Evolutionary conservation across 2,888 invertebrate species (phyloP).

Genomic region (Drosophila tripunctata): DNA sequence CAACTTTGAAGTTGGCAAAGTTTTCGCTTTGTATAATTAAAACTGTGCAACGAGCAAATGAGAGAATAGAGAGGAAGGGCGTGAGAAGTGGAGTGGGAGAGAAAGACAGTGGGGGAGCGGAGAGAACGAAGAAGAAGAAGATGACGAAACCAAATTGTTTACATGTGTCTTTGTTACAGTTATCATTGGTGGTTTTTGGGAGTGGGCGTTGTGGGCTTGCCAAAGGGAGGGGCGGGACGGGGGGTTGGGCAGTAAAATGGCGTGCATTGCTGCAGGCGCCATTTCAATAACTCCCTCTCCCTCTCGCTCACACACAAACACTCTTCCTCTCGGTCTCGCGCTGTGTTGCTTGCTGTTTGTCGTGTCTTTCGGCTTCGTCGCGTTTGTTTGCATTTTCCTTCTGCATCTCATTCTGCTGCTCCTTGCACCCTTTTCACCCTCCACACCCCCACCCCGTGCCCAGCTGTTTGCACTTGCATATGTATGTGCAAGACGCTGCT

Average conservation of each 20-base stretch:
- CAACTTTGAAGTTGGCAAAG: constrained; percentile 61
- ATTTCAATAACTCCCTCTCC: not conserved
- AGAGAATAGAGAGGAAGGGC: not conserved
- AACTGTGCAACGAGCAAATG: constrained; percentile 41
- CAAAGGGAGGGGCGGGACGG: not conserved
- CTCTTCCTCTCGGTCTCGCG: not conserved
- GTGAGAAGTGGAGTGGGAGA: not conserved
- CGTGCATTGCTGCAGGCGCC: constrained; percentile 17
- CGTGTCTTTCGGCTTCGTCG: constrained; percentile 29
- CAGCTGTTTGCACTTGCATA: constrained; percentile 52
- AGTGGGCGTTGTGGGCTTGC: not conserved
- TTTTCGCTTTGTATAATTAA: constrained; percentile 77
- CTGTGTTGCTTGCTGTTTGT: constrained; percentile 14
- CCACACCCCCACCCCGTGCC: not conserved
- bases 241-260: not conserved
- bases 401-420: no score
- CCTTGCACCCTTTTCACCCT: not conserved
- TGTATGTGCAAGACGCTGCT: constrained; percentile 50
- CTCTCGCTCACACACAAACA: not conserved
- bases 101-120: not conserved
- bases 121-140: not conserved
- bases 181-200: constrained; percentile 69
- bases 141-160: constrained; percentile 70
- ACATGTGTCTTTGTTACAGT: constrained; percentile 76
- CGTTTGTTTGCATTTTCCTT: constrained; percentile 28